phyloP scores from a whole-genome alignment of 2,888 invertebrate genomes.

The Drosophila pegasa region DNA sequence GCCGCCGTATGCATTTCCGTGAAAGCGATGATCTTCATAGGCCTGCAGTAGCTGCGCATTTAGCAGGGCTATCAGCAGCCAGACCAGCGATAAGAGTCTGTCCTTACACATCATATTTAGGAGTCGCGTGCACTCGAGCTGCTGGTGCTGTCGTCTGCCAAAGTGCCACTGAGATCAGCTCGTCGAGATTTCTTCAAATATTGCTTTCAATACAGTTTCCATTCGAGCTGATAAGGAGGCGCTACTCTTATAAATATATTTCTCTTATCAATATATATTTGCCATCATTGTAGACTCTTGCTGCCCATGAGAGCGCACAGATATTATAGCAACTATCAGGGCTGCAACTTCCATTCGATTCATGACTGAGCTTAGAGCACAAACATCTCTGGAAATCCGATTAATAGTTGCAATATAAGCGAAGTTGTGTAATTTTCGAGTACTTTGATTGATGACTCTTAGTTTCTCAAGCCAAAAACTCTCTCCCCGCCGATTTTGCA shows the following conservation, averaged over 20 bases:
- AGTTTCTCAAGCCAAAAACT: slow-evolving; percentile 3
- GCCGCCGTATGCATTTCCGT: neutral
- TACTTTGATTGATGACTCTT: slow-evolving; percentile 20
- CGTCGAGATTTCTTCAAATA: neutral
- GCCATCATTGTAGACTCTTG: neutral
- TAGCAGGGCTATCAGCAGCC: slow-evolving; percentile 57
- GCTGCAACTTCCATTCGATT: too few species aligned
- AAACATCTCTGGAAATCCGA: neutral
- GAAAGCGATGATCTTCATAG: slow-evolving; percentile 19
- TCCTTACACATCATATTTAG: slow-evolving; percentile 42
- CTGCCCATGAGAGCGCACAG: slow-evolving; percentile 9
- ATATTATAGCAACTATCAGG: neutral
- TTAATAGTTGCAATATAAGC: neutral
- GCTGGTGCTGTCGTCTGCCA: slow-evolving; percentile 16
- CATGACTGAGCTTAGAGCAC: neutral
- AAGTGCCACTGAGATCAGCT: slow-evolving; percentile 45
- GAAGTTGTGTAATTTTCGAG: slow-evolving; percentile 5
- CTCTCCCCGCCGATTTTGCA: neutral
- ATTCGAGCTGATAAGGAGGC: slow-evolving; percentile 40
- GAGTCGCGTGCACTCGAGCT: slow-evolving; percentile 1
- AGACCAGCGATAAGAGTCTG: slow-evolving; percentile 54
- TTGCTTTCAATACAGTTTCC: neutral
- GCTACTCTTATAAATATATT: slow-evolving; percentile 25
- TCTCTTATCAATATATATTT: neutral
- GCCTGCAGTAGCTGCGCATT: slow-evolving; percentile 50